phyloP scores from a whole-genome alignment of 2,888 invertebrate species.

The Phalera bucephala region DNA sequence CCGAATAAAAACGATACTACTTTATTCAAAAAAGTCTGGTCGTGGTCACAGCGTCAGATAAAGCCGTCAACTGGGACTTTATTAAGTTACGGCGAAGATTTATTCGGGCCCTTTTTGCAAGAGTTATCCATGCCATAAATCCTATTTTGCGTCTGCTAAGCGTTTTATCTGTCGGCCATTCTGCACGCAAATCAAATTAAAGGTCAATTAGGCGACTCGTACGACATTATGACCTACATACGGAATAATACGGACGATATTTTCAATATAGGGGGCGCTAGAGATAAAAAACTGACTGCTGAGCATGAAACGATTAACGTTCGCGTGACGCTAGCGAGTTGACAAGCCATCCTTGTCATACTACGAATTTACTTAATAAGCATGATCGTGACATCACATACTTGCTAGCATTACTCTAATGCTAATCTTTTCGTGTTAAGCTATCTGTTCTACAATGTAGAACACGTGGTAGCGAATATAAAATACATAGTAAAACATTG shows the following conservation, averaged over 20 bases:
- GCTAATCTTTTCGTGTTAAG: no score
- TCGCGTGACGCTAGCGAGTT: no score
- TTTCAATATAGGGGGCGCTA: slow-evolving; percentile 19
- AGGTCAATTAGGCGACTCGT: slow-evolving; percentile 56
- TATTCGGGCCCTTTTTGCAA: slow-evolving; percentile 68
- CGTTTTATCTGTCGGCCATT: slow-evolving; percentile 66
- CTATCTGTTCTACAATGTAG: slow-evolving; percentile 14
- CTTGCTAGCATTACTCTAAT: no score
- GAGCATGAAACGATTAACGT: no score
- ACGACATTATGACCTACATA: slow-evolving; percentile 52
- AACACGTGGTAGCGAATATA: slow-evolving; percentile 14
- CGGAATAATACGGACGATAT: slow-evolving; percentile 28
- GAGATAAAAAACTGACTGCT: slow-evolving; percentile 34
- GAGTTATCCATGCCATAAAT: slow-evolving; percentile 73
- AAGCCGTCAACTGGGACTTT: slow-evolving; percentile 70
- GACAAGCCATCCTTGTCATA: no score
- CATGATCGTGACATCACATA: no score
- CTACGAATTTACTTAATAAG: no score
- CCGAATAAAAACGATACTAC: slow-evolving; percentile 41
- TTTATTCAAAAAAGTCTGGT: slow-evolving; percentile 56
- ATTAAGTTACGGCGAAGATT: slow-evolving; percentile 73
- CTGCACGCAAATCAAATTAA: slow-evolving; percentile 75
- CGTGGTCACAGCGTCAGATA: slow-evolving; percentile 60
- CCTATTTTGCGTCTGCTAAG: slow-evolving; percentile 65
- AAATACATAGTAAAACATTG: not conserved